Evolutionary conservation across 2,797 vertebrate species (phyloP).

Genomic region (Anomalospiza imberbis): DNA sequence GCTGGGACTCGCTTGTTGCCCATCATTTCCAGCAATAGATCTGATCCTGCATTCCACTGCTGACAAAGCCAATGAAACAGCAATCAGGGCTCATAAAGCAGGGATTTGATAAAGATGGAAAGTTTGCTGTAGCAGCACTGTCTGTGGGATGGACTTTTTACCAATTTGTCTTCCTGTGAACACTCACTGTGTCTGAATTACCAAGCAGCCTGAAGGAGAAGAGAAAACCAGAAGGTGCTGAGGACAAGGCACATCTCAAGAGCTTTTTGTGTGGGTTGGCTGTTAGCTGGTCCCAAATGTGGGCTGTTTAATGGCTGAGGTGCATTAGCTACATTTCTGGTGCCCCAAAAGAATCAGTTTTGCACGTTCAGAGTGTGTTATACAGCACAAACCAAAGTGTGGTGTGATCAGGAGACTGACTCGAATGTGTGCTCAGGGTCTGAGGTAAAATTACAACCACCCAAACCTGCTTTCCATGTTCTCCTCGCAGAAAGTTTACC

Average conservation of each 20-base stretch:
- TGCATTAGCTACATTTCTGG: not conserved
- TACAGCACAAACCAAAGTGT: not conserved
- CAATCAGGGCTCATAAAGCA: not conserved
- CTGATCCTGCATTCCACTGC: not conserved
- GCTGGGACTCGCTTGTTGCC: conserved; percentile 12
- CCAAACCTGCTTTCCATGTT: not conserved
- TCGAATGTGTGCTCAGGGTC: fast-evolving
- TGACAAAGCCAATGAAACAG: conserved; percentile 19
- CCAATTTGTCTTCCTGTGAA: not conserved
- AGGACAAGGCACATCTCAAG: not conserved
- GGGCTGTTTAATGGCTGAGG: not conserved
- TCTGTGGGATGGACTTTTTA: not conserved
- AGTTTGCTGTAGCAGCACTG: not conserved
- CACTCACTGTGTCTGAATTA: not conserved
- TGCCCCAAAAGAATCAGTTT: not conserved
- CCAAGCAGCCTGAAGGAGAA: not conserved
- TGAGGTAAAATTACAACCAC: not conserved
- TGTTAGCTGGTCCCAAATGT: not conserved
- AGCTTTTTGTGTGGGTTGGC: not conserved
- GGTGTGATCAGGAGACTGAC: not conserved
- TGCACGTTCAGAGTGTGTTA: not conserved
- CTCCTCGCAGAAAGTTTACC: not conserved
- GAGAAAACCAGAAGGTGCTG: not conserved
- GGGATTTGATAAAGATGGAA: not conserved
- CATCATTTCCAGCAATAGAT: not conserved